These are phyloP conservation scores for Coenonympha arcania DNA, from an alignment of 2,888 invertebrate species.

Conservation along the genomic window DNA sequence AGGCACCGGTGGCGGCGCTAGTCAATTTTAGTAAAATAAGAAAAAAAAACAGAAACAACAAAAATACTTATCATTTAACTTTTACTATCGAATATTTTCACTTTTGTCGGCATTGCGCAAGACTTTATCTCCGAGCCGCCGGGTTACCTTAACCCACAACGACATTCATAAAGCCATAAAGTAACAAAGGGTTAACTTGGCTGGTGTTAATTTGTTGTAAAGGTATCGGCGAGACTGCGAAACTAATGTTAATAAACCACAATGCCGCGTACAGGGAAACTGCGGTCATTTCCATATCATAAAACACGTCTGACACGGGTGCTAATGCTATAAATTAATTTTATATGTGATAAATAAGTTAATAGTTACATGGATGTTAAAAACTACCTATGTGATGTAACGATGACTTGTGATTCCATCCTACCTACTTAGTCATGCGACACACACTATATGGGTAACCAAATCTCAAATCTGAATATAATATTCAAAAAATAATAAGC, in stretches of 20 bases:
- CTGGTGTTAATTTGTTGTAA: slow-evolving; percentile 61
- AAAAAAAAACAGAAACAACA: slow-evolving; percentile 16
- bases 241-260: slow-evolving; percentile 24
- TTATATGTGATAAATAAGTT: background rate
- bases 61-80: slow-evolving; percentile 37
- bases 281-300: slow-evolving; percentile 11
- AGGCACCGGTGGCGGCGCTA: slow-evolving; percentile 27
- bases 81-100: slow-evolving; percentile 62
- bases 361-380: background rate
- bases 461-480: too few species aligned
- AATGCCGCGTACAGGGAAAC: slow-evolving; percentile 15
- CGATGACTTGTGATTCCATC: too few species aligned
- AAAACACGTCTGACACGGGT: slow-evolving; percentile 3
- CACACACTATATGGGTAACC: too few species aligned
- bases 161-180: slow-evolving; percentile 55
- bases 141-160: slow-evolving; percentile 38
- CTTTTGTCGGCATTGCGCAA: slow-evolving; percentile 62
- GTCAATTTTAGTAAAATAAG: slow-evolving; percentile 2
- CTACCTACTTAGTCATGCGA: too few species aligned
- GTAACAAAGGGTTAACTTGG: slow-evolving; percentile 61
- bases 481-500: too few species aligned
- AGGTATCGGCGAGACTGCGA: slow-evolving; percentile 32
- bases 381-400: background rate
- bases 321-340: slow-evolving; percentile 7
- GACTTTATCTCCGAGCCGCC: slow-evolving; percentile 13